These are phyloP conservation scores for Hylia prasina DNA, from an alignment of 2,113 vertebrate species.

Conservation along the genomic window DNA sequence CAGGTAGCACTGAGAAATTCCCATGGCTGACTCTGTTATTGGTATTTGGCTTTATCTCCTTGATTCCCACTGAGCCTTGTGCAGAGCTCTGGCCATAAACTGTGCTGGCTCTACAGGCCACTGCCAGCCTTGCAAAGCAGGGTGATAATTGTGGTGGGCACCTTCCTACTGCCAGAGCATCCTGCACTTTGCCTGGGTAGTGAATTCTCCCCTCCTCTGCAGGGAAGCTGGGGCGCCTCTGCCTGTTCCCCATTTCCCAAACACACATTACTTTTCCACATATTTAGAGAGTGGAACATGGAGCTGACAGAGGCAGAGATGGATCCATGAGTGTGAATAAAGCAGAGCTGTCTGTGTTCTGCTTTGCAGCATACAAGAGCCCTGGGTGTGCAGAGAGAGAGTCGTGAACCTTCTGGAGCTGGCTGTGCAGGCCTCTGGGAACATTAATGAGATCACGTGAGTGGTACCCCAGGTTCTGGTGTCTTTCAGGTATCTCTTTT, in stretches of 20 bases:
- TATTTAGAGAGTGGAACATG: neutral
- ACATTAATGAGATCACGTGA: conserved; percentile 70
- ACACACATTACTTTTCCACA: fast-evolving
- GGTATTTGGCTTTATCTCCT: neutral
- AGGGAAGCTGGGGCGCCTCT: neutral
- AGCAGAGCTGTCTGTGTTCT: neutral
- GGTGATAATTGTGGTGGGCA: neutral
- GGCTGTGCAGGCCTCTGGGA: conserved; percentile 44
- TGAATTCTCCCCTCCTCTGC: neutral
- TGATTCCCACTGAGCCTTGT: neutral
- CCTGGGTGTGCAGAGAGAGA: conserved; percentile 58
- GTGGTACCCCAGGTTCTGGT: neutral
- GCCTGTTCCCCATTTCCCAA: neutral
- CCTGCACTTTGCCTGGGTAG: neutral
- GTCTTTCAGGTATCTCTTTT: neutral
- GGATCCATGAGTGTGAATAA: neutral
- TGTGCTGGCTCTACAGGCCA: neutral
- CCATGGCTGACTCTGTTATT: neutral
- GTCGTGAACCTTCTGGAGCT: conserved; percentile 35
- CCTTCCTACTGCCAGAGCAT: neutral
- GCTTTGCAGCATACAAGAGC: conserved; percentile 75
- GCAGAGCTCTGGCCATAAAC: neutral
- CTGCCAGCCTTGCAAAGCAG: neutral
- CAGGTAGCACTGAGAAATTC: neutral
- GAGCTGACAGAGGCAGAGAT: neutral